phyloP scores from a whole-genome alignment of 2,113 vertebrate genomes.

The Mus pahari region DNA sequence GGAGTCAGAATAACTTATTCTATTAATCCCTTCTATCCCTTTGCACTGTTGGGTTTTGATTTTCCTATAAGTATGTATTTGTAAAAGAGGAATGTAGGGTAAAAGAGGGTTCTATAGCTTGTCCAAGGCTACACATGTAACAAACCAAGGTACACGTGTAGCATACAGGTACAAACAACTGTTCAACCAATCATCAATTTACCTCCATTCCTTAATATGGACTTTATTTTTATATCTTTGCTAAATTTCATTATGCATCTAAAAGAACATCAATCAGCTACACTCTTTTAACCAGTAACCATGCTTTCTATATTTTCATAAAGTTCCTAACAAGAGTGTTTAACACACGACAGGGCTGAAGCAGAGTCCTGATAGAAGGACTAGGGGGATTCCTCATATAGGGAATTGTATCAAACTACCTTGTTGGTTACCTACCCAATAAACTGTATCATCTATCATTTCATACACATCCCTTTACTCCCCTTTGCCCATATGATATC shows the following conservation, averaged over 20 bases:
- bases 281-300: constrained; percentile 38
- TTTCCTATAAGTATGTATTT: constrained; percentile 42
- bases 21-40: constrained; percentile 17
- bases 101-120: constrained; percentile 31
- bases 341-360: constrained; percentile 37
- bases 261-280: neutral
- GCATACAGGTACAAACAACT: neutral
- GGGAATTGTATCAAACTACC: neutral
- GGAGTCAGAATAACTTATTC: neutral
- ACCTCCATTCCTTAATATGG: neutral
- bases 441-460: constrained; percentile 39
- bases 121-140: neutral
- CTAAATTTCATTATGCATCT: constrained; percentile 43
- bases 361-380: neutral
- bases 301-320: constrained; percentile 16
- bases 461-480: neutral
- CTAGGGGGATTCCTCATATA: neutral
- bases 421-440: neutral
- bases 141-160: neutral
- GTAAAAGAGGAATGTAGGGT: constrained; percentile 46
- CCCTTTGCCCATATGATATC: neutral
- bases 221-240: neutral
- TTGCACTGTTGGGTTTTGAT: neutral
- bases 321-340: constrained; percentile 55
- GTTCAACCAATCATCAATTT: constrained; percentile 33